These are phyloP conservation scores for Euwallacea fornicatus DNA, from an alignment of 1,140 invertebrate species.

Conservation along the genomic window DNA sequence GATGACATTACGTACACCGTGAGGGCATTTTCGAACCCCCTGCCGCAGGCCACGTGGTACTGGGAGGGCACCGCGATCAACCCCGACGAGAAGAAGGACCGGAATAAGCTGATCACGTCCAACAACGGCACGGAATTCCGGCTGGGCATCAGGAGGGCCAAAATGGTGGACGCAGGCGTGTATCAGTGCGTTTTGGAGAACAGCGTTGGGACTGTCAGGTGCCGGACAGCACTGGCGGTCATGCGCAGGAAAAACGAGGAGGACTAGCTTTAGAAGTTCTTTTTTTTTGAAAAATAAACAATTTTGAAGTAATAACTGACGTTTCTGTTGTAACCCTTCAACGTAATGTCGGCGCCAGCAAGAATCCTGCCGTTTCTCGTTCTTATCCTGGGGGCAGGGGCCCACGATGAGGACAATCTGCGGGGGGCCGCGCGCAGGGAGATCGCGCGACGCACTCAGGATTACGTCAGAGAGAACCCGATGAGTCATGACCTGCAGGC, in stretches of 20 bases:
- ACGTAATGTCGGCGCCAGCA: neutral
- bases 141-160: constrained; percentile 26
- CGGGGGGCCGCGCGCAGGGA: constrained; percentile 31
- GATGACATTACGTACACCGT: constrained; percentile 28
- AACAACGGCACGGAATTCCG: constrained; percentile 24
- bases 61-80: constrained; percentile 25
- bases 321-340: no score
- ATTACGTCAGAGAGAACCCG: constrained; percentile 36
- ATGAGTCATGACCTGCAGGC: constrained; percentile 36
- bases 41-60: constrained; percentile 22
- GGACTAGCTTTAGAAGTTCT: neutral
- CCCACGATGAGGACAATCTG: neutral
- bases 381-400: neutral
- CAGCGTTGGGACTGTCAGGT: constrained; percentile 18
- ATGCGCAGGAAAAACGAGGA: constrained; percentile 25
- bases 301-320: no score
- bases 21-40: constrained; percentile 20
- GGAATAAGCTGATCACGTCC: constrained; percentile 33
- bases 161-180: constrained; percentile 29
- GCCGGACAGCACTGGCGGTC: constrained; percentile 25
- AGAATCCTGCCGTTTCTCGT: neutral
- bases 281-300: no score
- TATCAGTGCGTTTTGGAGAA: constrained; percentile 34
- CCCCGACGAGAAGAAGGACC: constrained; percentile 21
- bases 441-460: constrained; percentile 27